Conservation (phyloP, 2,888 invertebrate species). For the Pandemis cinnamomeana region DNA sequence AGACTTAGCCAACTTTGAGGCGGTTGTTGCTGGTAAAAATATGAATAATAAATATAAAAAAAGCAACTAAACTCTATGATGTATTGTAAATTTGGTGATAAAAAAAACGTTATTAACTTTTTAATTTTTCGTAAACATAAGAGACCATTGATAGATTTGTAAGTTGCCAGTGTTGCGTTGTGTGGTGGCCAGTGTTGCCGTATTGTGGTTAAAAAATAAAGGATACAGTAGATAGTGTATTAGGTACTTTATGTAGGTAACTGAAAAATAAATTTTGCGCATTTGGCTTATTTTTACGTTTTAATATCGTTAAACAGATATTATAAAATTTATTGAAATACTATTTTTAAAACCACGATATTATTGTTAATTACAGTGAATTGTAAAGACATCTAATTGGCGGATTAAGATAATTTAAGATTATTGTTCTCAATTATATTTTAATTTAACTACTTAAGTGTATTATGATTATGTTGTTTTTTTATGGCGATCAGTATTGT, state of each 20-base stretch:
- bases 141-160: not conserved
- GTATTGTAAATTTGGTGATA: too few species aligned
- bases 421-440: conserved; percentile 4
- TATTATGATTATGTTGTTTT: not conserved
- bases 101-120: too few species aligned
- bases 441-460: conserved; percentile 24
- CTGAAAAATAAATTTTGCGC: not conserved
- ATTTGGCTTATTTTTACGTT: conserved; percentile 9
- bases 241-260: conserved; percentile 7
- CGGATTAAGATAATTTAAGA: conserved; percentile 2
- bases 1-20: too few species aligned
- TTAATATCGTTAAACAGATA: not conserved
- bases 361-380: not conserved
- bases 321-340: not conserved
- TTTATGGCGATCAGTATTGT: conserved; percentile 25
- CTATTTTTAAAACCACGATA: not conserved
- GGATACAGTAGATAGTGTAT: conserved; percentile 15
- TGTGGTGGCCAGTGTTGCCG: conserved; percentile 22
- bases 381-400: not conserved
- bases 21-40: too few species aligned
- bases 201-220: conserved; percentile 4
- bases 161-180: conserved; percentile 18
- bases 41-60: too few species aligned
- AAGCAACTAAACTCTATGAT: too few species aligned
- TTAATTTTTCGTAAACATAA: too few species aligned